Base-by-base conservation (phyloP, 2,888 invertebrate genomes). In the Dermolepida albohirtum region DNA sequence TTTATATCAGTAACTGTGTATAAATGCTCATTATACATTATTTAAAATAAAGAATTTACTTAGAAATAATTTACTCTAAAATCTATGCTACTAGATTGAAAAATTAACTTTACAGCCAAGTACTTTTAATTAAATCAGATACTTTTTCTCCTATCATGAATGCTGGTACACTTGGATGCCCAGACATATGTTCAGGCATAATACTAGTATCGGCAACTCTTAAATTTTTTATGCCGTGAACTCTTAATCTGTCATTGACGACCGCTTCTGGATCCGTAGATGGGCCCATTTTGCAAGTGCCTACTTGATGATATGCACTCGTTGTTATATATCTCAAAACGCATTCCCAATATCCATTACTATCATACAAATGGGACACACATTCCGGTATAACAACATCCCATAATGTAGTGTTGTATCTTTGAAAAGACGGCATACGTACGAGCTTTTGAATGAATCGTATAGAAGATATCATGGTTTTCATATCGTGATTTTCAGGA, bases 241-340 rank as follows among this genome's bases (percentile, higher is more conserved):
- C 90, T 71, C 86, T 85, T 17, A 90, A 80, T 71, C 88, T 84
- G 1, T 87, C 85, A 77, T 89, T 89, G 0, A 91, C 90, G 0
- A 92, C 89, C 0, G 90, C 88, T 0, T 81, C 83, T 0, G 87
- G 85, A 76, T 92, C 91, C 0, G 78, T 82, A 0, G 78, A 78
- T 0, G 90, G 88, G 0, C 92, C 92, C 92, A 92, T 92, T 75
- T 89, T 89, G 72, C 89, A 89, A 0, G 91, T 90, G 5, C 89
- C 89, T 16, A 72, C 78, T 10, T 78, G 74, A 68, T 81, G 78
- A 17, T 78, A 75, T 41, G 75, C 62, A 8, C 75, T 74, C 6
- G 72, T 64, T 6, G 77, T 67, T 16, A 77, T 52, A 12, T 17
- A 17, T 39, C 74, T 65, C 88, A 80, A 8, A 86, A 89, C 88